Conservation (phyloP, 1,140 invertebrate genomes). For the Heterodera schachtii region DNA sequence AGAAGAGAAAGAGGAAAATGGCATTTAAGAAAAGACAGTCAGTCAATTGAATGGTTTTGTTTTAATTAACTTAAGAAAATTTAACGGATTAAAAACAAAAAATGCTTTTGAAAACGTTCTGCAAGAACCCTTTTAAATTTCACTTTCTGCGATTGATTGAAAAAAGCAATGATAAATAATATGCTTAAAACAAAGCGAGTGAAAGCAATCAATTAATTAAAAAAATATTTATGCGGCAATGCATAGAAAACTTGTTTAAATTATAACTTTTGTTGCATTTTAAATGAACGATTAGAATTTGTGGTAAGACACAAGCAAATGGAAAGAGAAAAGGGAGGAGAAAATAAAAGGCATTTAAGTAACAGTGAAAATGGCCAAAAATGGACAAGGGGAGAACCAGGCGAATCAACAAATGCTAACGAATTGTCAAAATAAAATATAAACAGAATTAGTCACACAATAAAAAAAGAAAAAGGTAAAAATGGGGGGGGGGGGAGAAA, state of each 20-base stretch:
- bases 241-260: neutral
- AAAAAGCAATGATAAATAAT: too few relatives aligned
- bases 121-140: too few relatives aligned
- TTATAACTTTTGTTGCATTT: neutral
- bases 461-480: neutral
- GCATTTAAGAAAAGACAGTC: neutral
- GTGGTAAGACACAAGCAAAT: neutral
- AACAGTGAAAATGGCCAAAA: neutral
- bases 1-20: constrained; percentile 5
- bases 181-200: too few relatives aligned
- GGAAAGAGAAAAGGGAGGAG: neutral
- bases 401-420: neutral
- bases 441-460: neutral
- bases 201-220: too few relatives aligned
- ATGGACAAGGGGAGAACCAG: neutral
- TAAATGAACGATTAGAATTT: neutral
- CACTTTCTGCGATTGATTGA: too few relatives aligned
- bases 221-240: neutral
- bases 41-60: too few relatives aligned
- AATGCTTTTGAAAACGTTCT: too few relatives aligned
- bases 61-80: too few relatives aligned
- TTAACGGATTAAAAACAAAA: too few relatives aligned
- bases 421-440: neutral
- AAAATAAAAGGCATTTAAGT: neutral
- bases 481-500: neutral